phyloP scores from a whole-genome alignment of 1,140 invertebrate species.

The Stegodyphus mimosarum region DNA sequence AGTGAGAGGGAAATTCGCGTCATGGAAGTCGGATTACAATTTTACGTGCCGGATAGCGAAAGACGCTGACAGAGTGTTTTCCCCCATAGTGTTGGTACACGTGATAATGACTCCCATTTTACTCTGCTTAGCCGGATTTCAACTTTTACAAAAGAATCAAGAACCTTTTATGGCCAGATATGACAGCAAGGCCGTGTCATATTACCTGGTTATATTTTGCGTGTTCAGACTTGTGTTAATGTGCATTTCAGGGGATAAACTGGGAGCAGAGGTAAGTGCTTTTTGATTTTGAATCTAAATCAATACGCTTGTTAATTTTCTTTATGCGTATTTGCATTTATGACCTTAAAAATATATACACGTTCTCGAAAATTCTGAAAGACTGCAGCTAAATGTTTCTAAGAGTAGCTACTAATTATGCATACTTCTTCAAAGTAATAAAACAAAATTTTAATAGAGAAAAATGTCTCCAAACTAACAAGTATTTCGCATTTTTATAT shows the following conservation, averaged over 20 bases:
- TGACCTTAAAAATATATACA: too few species aligned
- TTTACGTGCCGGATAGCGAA: neutral
- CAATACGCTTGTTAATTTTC: too few species aligned
- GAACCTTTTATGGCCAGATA: neutral
- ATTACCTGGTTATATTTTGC: neutral
- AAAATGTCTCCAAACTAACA: too few species aligned
- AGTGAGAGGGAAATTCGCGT: neutral
- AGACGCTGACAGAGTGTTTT: neutral
- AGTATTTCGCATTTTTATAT: too few species aligned
- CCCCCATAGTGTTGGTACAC: neutral
- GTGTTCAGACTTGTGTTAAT: neutral
- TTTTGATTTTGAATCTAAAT: neutral
- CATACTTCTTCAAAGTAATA: too few species aligned
- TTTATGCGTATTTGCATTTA: too few species aligned
- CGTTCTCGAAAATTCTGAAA: too few species aligned
- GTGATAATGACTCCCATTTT: slow-evolving; percentile 3
- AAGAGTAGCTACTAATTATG: too few species aligned
- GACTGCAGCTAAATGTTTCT: too few species aligned
- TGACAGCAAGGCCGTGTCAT: neutral
- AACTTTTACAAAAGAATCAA: slow-evolving; percentile 7
- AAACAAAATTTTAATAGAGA: too few species aligned
- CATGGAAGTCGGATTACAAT: neutral
- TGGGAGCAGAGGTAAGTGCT: neutral
- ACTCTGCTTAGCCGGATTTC: neutral
- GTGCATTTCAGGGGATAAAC: neutral